Conservation (phyloP, 2,888 invertebrate species). For the Drosophila kokeensis region DNA sequence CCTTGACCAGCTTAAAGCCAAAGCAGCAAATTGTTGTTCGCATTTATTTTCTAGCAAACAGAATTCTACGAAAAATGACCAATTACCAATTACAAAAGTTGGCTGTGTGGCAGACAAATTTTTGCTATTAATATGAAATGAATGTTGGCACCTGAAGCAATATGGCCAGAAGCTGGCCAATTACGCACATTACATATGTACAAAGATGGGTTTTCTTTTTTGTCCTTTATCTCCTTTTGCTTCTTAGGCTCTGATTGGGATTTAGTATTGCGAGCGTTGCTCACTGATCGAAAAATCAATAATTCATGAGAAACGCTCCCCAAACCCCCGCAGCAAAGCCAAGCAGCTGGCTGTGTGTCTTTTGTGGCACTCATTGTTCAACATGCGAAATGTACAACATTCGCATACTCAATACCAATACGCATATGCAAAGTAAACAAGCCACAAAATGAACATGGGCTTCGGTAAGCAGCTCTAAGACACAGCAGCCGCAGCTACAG, state of each 20-base stretch:
- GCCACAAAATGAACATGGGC: conserved; percentile 75
- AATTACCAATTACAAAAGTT: conserved; percentile 4
- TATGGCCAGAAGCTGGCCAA: conserved; percentile 37
- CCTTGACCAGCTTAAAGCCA: conserved; percentile 30
- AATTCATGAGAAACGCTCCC: conserved; percentile 61
- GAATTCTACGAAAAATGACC: background rate
- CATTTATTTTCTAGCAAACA: background rate
- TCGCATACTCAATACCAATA: conserved; percentile 38
- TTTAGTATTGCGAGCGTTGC: conserved; percentile 19
- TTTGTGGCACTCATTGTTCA: conserved; percentile 42
- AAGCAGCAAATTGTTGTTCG: conserved; percentile 2
- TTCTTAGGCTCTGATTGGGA: conserved; percentile 17
- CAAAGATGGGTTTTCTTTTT: conserved; percentile 29
- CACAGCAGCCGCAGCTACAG: background rate
- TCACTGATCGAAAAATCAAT: conserved; percentile 77
- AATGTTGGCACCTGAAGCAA: conserved; percentile 19
- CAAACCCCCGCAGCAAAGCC: background rate
- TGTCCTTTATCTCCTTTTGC: background rate
- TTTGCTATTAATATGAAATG: conserved; percentile 70
- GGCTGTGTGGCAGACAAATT: background rate
- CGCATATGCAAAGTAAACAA: conserved; percentile 75
- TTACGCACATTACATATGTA: conserved; percentile 56
- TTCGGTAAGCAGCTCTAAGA: conserved; percentile 42
- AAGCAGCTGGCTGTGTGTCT: conserved; percentile 3
- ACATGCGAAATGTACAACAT: conserved; percentile 44